Conservation (phyloP, 37 sponge, comb jelly and placozoan genomes). For the Amphimedon queenslandica region DNA sequence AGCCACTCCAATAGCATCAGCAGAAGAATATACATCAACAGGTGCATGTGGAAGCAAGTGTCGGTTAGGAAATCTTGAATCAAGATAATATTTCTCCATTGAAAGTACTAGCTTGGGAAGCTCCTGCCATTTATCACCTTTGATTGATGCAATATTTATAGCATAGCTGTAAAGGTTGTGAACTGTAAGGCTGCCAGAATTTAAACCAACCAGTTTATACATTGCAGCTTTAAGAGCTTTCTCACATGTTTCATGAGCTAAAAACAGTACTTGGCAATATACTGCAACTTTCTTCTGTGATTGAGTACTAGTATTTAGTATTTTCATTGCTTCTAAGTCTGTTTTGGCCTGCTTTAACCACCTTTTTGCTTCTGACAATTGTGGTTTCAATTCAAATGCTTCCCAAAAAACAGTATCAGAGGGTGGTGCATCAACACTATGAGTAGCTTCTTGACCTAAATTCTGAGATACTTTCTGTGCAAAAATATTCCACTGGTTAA, state of each 20-base stretch:
- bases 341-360: constrained; percentile 44
- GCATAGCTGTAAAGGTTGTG: constrained; percentile 9
- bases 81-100: constrained; percentile 19
- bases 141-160: background rate
- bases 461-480: no score
- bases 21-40: background rate
- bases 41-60: background rate
- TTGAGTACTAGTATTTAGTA: background rate
- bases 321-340: constrained; percentile 22
- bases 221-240: constrained; percentile 56
- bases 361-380: constrained; percentile 10
- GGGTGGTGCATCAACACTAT: no score
- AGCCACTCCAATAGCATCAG: background rate
- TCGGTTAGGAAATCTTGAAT: constrained; percentile 36
- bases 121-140: background rate
- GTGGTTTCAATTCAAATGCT: background rate
- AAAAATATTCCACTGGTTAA: background rate
- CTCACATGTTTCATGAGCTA: constrained; percentile 54
- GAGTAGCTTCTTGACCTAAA: no score
- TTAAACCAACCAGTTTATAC: constrained; percentile 30
- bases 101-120: background rate
- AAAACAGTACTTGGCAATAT: constrained; percentile 37
- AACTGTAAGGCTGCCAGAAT: background rate
- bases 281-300: background rate
- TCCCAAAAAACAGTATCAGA: no score